A percentile compares a stretch with the other conserved stretches of the same genome.
These are phyloP conservation scores for Rhodeus uyekii DNA, from an alignment of 2,797 vertebrate species.

Conservation along the genomic window DNA sequence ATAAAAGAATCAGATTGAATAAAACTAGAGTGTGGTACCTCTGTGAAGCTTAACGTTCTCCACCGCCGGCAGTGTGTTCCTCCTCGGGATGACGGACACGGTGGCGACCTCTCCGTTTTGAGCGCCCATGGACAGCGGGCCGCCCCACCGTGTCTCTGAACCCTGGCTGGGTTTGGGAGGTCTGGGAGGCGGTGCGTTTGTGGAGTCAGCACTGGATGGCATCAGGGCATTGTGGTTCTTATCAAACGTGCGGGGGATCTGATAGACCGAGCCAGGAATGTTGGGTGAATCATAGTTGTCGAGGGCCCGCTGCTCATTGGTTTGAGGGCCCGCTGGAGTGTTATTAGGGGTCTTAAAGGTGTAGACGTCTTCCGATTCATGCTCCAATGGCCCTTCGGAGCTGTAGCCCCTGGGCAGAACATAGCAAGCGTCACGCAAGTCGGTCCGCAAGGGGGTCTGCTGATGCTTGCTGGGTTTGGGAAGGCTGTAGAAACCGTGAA, in stretches of 20 bases:
- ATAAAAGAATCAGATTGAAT: background rate
- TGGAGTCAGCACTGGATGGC: constrained; percentile 76
- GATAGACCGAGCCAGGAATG: constrained; percentile 88
- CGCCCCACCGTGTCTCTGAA: constrained; percentile 85
- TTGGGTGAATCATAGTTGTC: constrained; percentile 90
- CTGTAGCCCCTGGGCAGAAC: constrained; percentile 87
- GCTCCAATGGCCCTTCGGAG: constrained; percentile 80
- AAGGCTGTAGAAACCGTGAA: constrained; percentile 93
- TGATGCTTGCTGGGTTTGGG: constrained; percentile 89
- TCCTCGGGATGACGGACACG: constrained; percentile 88
- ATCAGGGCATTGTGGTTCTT: constrained; percentile 94
- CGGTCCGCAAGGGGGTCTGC: constrained; percentile 65
- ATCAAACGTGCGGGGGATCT: constrained; percentile 94
- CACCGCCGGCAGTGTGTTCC: constrained; percentile 92
- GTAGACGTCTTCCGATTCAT: constrained; percentile 88
- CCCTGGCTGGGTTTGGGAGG: constrained; percentile 91
- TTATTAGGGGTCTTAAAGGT: constrained; percentile 94
- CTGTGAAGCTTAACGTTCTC: constrained; percentile 94
- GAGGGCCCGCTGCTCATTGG: constrained; percentile 70
- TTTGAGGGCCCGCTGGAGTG: constrained; percentile 78
- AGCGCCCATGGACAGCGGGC: constrained; percentile 80
- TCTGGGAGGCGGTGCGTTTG: constrained; percentile 83
- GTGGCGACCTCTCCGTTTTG: constrained; percentile 77
- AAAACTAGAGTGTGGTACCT: constrained; percentile 75
- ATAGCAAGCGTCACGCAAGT: constrained; percentile 84